These are phyloP conservation scores for Caretta caretta DNA, from an alignment of 2,113 vertebrate species.

Conservation along the genomic window DNA sequence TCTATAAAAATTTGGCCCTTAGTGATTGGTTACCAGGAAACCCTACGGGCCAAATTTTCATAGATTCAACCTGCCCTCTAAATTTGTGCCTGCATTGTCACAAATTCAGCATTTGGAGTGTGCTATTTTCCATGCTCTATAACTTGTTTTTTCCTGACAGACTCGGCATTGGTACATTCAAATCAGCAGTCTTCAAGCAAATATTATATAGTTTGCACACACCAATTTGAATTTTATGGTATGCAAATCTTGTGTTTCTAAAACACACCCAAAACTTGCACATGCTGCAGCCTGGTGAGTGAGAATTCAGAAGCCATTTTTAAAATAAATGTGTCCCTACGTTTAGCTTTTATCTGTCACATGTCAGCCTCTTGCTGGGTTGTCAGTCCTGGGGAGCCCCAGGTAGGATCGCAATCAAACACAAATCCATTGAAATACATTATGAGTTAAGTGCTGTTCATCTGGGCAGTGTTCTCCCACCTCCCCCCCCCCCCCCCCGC, in stretches of 20 bases:
- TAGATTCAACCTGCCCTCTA: neutral
- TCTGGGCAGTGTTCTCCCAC: neutral
- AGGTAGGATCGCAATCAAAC: neutral
- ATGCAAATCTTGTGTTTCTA: neutral
- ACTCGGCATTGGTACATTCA: neutral
- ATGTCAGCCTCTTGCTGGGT: neutral
- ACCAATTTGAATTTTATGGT: neutral
- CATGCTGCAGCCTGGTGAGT: neutral
- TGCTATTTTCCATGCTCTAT: neutral
- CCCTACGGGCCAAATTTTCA: neutral
- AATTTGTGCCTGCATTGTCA: constrained; percentile 8
- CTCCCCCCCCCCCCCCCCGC: too few species aligned
- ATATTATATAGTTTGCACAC: neutral
- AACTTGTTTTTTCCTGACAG: constrained; percentile 9
- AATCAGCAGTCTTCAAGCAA: neutral
- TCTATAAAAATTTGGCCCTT: too few species aligned
- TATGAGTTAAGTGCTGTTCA: neutral
- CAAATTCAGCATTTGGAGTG: neutral
- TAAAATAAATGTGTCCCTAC: neutral
- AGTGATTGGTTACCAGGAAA: too few species aligned
- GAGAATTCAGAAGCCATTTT: constrained; percentile 1
- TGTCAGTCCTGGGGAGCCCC: neutral
- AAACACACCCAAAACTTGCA: neutral
- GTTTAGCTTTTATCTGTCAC: neutral
- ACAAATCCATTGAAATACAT: neutral